Percentiles rank a stretch among this genome's conserved stretches.
These are phyloP conservation scores for Tortrix viridana DNA, from an alignment of 2,888 invertebrate genomes.

Conservation along the genomic window DNA sequence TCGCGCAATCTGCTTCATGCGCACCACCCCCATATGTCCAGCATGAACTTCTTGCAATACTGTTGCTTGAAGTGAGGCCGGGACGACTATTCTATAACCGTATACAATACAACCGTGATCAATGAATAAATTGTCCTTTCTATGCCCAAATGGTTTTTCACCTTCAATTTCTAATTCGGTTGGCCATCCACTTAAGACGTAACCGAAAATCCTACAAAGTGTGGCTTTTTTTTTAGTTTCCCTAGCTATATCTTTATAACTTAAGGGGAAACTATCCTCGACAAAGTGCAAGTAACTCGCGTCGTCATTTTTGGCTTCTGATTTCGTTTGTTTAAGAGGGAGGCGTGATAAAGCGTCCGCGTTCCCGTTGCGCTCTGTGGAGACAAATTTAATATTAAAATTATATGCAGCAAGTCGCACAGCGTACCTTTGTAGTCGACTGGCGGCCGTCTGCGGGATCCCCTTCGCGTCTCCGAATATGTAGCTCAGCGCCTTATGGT, in stretches of 20 bases:
- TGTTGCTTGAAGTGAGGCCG: neutral
- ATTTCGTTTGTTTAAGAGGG: neutral
- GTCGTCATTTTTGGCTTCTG: neutral
- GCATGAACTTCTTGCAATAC: constrained; percentile 28
- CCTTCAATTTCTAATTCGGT: neutral
- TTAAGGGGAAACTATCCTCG: constrained; percentile 9
- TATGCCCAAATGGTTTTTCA: constrained; percentile 1
- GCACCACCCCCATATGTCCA: constrained; percentile 22
- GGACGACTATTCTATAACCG: constrained; percentile 20
- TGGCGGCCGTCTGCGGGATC: constrained; percentile 14
- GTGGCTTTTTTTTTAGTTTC: constrained; percentile 1
- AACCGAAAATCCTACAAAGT: constrained; percentile 5
- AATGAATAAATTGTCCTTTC: constrained; percentile 8
- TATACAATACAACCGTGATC: constrained; percentile 33
- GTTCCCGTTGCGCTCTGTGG: constrained; percentile 1
- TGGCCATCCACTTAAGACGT: constrained; percentile 16
- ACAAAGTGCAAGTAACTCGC: constrained; percentile 6
- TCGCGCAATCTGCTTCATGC: constrained; percentile 22
- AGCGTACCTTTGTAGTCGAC: constrained; percentile 21
- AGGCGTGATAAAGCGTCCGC: constrained; percentile 15
- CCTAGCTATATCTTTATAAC: constrained; percentile 6
- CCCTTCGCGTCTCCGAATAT: constrained; percentile 9
- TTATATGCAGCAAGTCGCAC: constrained; percentile 14
- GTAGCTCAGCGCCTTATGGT: constrained; percentile 12
- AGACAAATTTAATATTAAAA: constrained; percentile 7